Evolutionary conservation across 2,797 vertebrate species (phyloP), one percentile per base, ranked within the genome.

Genomic region (Denticeps clupeoides): DNA sequence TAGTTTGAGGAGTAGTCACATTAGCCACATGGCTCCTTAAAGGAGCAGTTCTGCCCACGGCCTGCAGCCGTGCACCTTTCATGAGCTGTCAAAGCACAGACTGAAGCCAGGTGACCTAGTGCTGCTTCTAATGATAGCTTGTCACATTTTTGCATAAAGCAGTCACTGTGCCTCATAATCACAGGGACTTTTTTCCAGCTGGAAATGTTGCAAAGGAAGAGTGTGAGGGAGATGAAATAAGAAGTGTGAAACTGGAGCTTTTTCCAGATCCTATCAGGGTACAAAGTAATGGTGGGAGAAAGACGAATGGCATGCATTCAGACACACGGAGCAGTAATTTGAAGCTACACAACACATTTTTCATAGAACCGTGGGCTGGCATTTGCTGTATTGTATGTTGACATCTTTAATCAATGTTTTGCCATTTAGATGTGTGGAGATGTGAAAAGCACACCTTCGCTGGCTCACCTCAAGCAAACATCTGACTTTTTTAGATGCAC

Each of bases 211-310:
- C 68, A 67, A 59, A 47, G 9, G 28, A 18, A 16, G 13, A 18
- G 18, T 3, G 24, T 23, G 12, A 12, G 28, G 26, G 28, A 63
- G 65, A 74, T 78, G 68, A 78, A 76, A 78, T 73, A 62, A 55
- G 33, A 15, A 47, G 43, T 62, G 67, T 76, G 69, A 72, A 78
- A 78, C 64, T 45, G 69, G 63, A 68, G 68, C 64, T 60, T 70
- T 72, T 71, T 71, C 69, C 62, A 64, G 73, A 75, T 80, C 57
- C 63, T 73, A 79, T 80, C 76, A 69, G 58, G 69, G 74, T 75
- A 77, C 64, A 77, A 75, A 78, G 67, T 32, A 57, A 12, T 23
- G n/a, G 15, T 38, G 38, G 11, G 13, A 16, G 44, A 11, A 26
- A n/a, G 16, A 62, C 65, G 53, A 54, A 52, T 53, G 55, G 64